Evolutionary conservation across 2,888 invertebrate species (phyloP), one percentile per base, ranked within the genome.

Genomic region (Diloba caeruleocephala): DNA sequence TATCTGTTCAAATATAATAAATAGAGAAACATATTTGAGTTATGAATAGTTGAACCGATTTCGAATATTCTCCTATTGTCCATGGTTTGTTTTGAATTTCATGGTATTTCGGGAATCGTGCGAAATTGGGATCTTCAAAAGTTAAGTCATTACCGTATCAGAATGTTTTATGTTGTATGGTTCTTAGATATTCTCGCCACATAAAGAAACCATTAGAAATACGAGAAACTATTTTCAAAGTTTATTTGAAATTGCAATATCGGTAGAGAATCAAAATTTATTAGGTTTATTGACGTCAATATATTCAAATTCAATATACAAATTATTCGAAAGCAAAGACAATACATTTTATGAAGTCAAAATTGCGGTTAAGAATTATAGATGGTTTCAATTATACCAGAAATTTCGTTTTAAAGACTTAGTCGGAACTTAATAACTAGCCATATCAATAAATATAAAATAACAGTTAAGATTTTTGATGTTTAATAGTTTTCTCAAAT

Each of bases 1-100:
- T 60, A 60, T 60, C 67, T 67, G 46, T 67, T 57, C 59, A 72
- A 73, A 72, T 73, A 70, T 73, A 42, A 43, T 66, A 64, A 70
- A 72, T 46, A 53, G 37, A 64, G 59, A 55, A 55, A 56, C 42
- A 51, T 55, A 33, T 62, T 71, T 69, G 56, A 36, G 31, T 58
- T 56, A 15, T 13, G 14, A 68, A 67, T 15, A 13, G 33, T 26
- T 29, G 26, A 45, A 55, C 37, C 7, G 15, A 60, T 56, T 53
- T 53, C 25, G 31, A n/a, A 34, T 33, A 58, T 52, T 52, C 12
- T 46, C 21, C n/a, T 25, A 29, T 43, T 38, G n/a, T 43, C 12
- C 38, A 62, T 43, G 61, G 41, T 49, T 50, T 21, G 49, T 59
- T 63, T 63, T 33, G 17, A 19, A 63, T 65, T 53, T 45, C 60